phyloP scores from a whole-genome alignment of 2,113 vertebrate species.

The Laticauda laticaudata region DNA sequence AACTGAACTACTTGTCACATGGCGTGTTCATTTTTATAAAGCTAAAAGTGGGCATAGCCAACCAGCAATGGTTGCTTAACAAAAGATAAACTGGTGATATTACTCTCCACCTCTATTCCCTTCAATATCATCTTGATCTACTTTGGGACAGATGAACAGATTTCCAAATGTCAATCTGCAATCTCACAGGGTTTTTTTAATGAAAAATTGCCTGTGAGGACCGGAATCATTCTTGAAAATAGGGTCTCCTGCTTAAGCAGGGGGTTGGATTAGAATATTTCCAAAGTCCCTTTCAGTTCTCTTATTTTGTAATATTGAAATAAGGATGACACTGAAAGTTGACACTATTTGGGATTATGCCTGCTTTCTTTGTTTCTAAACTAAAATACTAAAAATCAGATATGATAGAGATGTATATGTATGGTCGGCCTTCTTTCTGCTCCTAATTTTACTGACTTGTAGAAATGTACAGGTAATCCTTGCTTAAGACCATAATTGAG shows the following conservation, averaged over 20 bases:
- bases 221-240: not conserved
- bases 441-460: not conserved
- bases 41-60: not conserved
- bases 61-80: not conserved
- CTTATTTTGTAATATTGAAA: not conserved
- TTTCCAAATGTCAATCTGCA: not conserved
- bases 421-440: not conserved
- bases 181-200: not conserved
- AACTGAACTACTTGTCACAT: not conserved
- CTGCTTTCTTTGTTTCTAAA: not conserved
- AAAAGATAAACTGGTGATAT: not conserved
- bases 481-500: not conserved
- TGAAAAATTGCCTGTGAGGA: not conserved
- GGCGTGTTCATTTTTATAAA: not conserved
- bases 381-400: not conserved
- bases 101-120: not conserved
- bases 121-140: not conserved
- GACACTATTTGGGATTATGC: not conserved
- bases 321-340: not conserved
- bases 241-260: not conserved
- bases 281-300: not conserved
- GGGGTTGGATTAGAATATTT: not conserved
- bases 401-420: not conserved
- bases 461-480: not conserved
- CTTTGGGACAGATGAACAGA: not conserved